phyloP scores from a whole-genome alignment of 2,888 invertebrate genomes.

The Sylvicola fuscatus region DNA sequence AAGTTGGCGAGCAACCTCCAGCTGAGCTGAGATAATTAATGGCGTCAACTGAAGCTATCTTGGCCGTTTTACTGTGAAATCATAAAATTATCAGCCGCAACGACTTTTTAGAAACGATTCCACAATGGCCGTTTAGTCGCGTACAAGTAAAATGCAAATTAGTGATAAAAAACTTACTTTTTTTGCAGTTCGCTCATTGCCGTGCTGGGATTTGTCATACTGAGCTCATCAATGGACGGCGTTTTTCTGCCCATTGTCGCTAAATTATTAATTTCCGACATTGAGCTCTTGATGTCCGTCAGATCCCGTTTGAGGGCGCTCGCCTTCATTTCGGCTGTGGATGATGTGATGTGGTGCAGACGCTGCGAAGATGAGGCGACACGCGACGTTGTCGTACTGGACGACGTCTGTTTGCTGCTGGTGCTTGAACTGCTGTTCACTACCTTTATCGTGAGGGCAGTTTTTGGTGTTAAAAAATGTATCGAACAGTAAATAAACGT shows the following conservation, averaged over 20 bases:
- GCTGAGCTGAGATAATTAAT: too few species aligned
- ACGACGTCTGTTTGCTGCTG: slow-evolving; percentile 12
- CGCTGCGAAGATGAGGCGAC: slow-evolving; percentile 24
- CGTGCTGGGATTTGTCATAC: slow-evolving; percentile 7
- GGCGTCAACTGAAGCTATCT: too few species aligned
- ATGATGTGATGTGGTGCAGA: slow-evolving; percentile 28
- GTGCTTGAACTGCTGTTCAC: slow-evolving; percentile 23
- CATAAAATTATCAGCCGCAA: too few species aligned
- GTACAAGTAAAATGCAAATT: too few species aligned
- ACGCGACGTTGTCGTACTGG: slow-evolving; percentile 18
- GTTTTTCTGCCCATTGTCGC: slow-evolving; percentile 15
- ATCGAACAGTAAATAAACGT: too few species aligned
- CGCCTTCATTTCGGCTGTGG: slow-evolving; percentile 55
- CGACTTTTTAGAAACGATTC: too few species aligned
- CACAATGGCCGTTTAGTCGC: too few species aligned
- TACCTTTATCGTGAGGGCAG: too few species aligned
- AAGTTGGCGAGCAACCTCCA: too few species aligned
- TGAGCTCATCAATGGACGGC: slow-evolving; percentile 8
- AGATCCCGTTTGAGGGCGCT: slow-evolving; percentile 66
- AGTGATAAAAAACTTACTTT: slow-evolving; percentile 5
- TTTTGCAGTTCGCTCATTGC: slow-evolving; percentile 10
- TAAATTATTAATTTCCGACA: slow-evolving; percentile 71
- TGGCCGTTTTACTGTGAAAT: too few species aligned
- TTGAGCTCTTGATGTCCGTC: slow-evolving; percentile 43
- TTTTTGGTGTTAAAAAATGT: too few species aligned